A percentile compares a stretch with the other conserved stretches of the same genome.
Conservation (phyloP, 2,888 invertebrate genomes). For the Junonia oenone region DNA sequence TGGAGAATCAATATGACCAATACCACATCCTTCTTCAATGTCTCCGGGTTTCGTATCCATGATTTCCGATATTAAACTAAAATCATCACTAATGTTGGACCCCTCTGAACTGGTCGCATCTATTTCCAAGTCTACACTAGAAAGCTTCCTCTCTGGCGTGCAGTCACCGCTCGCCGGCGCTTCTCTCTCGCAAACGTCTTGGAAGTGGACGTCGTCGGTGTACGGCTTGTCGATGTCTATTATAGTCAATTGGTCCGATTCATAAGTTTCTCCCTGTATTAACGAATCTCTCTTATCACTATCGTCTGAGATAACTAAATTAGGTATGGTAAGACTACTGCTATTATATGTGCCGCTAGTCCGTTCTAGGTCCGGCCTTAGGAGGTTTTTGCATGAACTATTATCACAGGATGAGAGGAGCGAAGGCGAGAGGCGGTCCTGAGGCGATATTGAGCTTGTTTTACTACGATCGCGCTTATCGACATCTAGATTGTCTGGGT, state of each 20-base stretch:
- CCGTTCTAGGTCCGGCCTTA: constrained; percentile 52
- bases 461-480: constrained; percentile 53
- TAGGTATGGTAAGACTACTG: constrained; percentile 72
- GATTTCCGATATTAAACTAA: constrained; percentile 84
- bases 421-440: constrained; percentile 61
- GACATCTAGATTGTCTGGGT: constrained; percentile 50
- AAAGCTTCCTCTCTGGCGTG: constrained; percentile 64
- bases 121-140: constrained; percentile 67
- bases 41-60: constrained; percentile 75
- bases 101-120: constrained; percentile 82
- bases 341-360: constrained; percentile 49
- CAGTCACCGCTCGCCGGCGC: constrained; percentile 61
- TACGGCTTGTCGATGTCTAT: constrained; percentile 81
- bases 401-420: constrained; percentile 71
- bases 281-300: constrained; percentile 65
- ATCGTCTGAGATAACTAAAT: constrained; percentile 70
- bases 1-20: constrained; percentile 91
- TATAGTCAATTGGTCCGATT: constrained; percentile 83
- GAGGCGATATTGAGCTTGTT: constrained; percentile 52
- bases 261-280: constrained; percentile 75
- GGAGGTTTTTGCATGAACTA: constrained; percentile 69
- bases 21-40: constrained; percentile 72
- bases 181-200: constrained; percentile 51
- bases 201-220: constrained; percentile 66
- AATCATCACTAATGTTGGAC: constrained; percentile 84